Base-by-base conservation (phyloP, 2,888 invertebrate species). In the Drosophila histrio region DNA sequence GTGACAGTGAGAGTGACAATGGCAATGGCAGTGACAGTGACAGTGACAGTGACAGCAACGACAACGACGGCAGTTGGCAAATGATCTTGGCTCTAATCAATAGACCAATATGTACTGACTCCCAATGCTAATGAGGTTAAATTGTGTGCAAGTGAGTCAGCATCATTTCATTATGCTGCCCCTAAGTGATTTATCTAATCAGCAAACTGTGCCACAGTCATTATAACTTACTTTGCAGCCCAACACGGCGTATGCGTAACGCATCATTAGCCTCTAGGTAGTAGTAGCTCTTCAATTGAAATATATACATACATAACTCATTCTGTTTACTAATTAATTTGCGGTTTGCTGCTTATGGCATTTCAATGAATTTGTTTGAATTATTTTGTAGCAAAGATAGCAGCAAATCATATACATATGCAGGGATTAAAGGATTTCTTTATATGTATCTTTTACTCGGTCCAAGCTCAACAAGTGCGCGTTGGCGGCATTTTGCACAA, bases 391-490 rank as follows among this genome's bases (percentile, higher is more conserved):
- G 28, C 4, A 39, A 5, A 22, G 7, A 32, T 1, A 26, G 6
- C n/a, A 38, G n/a, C 39, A 50, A 34, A 17, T 39, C 57, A 47
- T 59, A 57, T 50, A 58, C 59, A 65, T 60, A 79, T 64, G 68
- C 47, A 38, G 53, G 83, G 36, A 24, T 32, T 53, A 34, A 43
- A 60, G 59, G 54, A 57, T 62, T 62, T 50, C 9, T 11, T 9
- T 2, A 3, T 30, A n/a, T 11, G 26, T 11, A 21, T n/a, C 15
- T 19, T 6, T 2, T 2, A 30, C 53, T 38, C 43, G 36, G 60
- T 24, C 58, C 52, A 53, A 67, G 66, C 54, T 88, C 89, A 81
- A 88, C 80, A 88, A 88, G 88, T 88, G 84, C 52, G 56, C 54
- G 49, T 60, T 44, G 57, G 44, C n/a, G 38, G 24, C 36, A 36